Conservation (phyloP, 2,888 invertebrate species). For the Ochropleura plecta region DNA sequence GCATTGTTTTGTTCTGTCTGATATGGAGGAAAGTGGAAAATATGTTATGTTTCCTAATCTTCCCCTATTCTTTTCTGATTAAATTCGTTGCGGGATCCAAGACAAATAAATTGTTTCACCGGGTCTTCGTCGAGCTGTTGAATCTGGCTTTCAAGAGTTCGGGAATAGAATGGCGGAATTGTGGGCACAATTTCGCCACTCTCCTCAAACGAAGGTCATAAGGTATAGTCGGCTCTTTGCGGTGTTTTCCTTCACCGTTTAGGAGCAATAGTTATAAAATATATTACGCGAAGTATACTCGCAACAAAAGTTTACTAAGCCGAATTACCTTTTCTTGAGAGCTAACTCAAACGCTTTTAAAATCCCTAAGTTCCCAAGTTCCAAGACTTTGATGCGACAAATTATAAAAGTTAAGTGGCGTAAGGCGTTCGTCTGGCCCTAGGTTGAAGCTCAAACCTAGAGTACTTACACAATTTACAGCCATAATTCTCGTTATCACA, state of each 20-base stretch:
- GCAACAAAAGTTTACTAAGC: not conserved
- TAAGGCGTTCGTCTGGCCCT: slow-evolving; percentile 24
- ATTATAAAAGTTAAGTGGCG: slow-evolving; percentile 22
- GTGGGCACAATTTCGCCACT: no score
- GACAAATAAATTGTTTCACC: no score
- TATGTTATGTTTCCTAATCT: no score
- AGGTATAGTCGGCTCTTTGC: not conserved
- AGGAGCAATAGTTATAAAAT: not conserved
- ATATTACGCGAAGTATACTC: not conserved
- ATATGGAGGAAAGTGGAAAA: no score
- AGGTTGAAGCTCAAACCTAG: slow-evolving; percentile 14
- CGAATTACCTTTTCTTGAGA: not conserved
- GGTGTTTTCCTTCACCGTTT: not conserved
- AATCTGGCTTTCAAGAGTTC: no score
- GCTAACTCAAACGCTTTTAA: slow-evolving; percentile 1
- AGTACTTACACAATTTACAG: not conserved
- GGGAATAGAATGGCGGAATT: no score
- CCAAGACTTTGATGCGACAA: slow-evolving; percentile 37
- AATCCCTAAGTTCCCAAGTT: slow-evolving; percentile 18
- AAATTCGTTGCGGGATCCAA: no score
- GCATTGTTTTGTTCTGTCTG: no score
- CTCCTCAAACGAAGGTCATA: no score
- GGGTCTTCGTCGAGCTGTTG: no score
- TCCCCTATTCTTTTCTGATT: no score
- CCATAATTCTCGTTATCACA: not conserved